A percentile compares a stretch with the other conserved stretches of the same genome.
phyloP scores from a whole-genome alignment of 2,113 vertebrate species.

The Stegostoma tigrinum region DNA sequence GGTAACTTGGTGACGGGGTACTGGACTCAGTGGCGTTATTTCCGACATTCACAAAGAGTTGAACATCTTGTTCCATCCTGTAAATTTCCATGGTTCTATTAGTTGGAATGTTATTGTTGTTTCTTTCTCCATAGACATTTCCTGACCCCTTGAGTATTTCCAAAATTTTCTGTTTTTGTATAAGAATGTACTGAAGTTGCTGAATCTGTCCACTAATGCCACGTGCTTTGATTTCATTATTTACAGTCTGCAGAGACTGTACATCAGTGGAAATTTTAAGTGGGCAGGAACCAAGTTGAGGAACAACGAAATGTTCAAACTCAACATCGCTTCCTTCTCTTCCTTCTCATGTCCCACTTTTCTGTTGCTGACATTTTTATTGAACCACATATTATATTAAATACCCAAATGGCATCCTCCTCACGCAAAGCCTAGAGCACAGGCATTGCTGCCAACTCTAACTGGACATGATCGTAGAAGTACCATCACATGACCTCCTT shows the following conservation, averaged over 20 bases:
- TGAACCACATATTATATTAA: background rate
- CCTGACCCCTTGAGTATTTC: background rate
- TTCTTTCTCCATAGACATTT: background rate
- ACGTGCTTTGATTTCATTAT: background rate
- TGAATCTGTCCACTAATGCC: background rate
- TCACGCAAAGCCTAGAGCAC: background rate
- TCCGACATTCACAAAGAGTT: no score
- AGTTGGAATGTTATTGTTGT: background rate
- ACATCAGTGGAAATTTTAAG: background rate
- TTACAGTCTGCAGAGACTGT: background rate
- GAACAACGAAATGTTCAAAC: background rate
- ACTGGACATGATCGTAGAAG: background rate
- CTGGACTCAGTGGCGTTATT: no score
- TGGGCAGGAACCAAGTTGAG: background rate
- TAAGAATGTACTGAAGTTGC: background rate
- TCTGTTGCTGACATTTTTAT: background rate
- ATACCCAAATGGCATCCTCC: background rate
- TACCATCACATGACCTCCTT: background rate
- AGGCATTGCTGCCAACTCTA: background rate
- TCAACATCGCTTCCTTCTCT: background rate
- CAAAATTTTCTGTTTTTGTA: background rate
- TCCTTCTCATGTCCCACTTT: background rate
- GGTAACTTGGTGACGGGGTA: no score
- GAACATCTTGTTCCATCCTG: background rate
- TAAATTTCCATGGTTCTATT: background rate